These are phyloP conservation scores for Graphium colonna DNA, from an alignment of 2,888 invertebrate genomes.

Conservation along the genomic window DNA sequence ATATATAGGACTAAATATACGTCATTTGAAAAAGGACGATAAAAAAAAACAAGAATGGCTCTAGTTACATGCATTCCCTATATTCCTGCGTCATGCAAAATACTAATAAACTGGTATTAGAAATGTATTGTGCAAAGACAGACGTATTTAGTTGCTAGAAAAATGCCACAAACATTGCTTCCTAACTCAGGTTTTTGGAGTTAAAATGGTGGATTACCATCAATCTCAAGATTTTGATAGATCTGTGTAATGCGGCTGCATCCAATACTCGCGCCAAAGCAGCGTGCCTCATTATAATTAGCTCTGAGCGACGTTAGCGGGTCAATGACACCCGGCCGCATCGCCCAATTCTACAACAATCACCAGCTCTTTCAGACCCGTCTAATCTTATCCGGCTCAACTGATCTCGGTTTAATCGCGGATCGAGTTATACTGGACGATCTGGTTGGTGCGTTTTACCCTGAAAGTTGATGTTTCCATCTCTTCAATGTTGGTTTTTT, in stretches of 20 bases:
- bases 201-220: too few relatives aligned
- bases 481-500: neutral
- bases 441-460: neutral
- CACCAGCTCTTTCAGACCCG: slow-evolving; percentile 4
- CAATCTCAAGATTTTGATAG: neutral
- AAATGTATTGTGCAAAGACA: too few relatives aligned
- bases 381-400: neutral
- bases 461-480: slow-evolving; percentile 1
- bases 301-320: slow-evolving; percentile 65
- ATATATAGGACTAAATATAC: too few relatives aligned
- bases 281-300: slow-evolving; percentile 67
- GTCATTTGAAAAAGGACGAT: too few relatives aligned
- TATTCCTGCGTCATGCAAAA: too few relatives aligned
- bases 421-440: slow-evolving; percentile 1
- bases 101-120: too few relatives aligned
- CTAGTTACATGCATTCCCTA: too few relatives aligned
- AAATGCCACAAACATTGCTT: too few relatives aligned
- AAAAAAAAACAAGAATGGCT: too few relatives aligned
- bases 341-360: slow-evolving; percentile 30
- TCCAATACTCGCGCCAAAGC: slow-evolving; percentile 41
- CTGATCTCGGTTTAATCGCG: neutral
- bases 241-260: slow-evolving; percentile 13
- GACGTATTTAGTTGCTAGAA: too few relatives aligned
- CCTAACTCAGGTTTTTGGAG: too few relatives aligned
- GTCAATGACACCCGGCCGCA: slow-evolving; percentile 64